Base-by-base conservation (phyloP, 2,113 vertebrate species). In the Tyrannus savana region DNA sequence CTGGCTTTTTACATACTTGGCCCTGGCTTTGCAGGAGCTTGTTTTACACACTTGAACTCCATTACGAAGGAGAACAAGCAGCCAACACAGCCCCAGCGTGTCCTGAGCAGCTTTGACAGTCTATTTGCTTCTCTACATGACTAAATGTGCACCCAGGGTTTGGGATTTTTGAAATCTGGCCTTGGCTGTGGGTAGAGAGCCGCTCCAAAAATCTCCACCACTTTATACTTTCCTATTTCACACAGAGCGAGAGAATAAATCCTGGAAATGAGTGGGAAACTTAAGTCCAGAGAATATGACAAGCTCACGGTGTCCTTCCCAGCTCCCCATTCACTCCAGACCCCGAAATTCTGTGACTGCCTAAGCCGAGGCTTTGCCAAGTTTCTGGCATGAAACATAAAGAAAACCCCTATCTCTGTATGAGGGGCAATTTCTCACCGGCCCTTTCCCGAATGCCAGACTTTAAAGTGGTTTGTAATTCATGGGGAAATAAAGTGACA, bases 401-500 rank as follows among this genome's bases (percentile, higher is more conserved):
- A 92, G 88, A 91, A 95, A 96, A 46, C 52, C 89, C 92, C 96
- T 96, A 77, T 95, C 95, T 96, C 90, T 88, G 68, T 28, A 42
- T 79, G 88, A 72, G 89, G 94, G 91, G 63, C 89, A 72, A 72
- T 95, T 96, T 96, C 94, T 96, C 94, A 87, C 89, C 59, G 78
- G 82, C 75, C 86, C 72, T 96, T 96, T 85, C 79, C 89, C 5
- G 28, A 97, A 92, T 58, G 68, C 69, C 19, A 58, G 93, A 74
- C 96, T 97, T 96, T 97, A 95, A 97, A 98, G 97, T 91, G 95
- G 95, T 96, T 97, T 97, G 94, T 97, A 97, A 98, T 97, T 98
- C 97, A 96, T 56, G 84, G 95, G 96, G 96, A 98, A 97, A 96
- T 97, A 97, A 97, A 98, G 97, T 95, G 93, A 87, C 73, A 86